phyloP scores from a whole-genome alignment of 2,797 vertebrate genomes.

The Muscicapa comitata region DNA sequence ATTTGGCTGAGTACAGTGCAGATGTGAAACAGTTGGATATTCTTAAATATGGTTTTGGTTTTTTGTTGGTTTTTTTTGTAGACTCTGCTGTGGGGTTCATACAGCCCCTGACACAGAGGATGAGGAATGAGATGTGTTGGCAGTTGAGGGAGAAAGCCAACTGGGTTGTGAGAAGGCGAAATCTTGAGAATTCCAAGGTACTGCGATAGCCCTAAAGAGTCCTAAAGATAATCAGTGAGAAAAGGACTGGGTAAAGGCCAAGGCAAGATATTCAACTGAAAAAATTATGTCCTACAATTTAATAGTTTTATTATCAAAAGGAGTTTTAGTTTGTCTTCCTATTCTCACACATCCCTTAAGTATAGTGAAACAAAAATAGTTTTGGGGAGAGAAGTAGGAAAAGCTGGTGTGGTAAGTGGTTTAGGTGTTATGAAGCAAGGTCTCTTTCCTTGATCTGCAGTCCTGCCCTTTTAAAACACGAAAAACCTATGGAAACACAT shows the following conservation, averaged over 20 bases:
- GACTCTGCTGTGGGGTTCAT: neutral
- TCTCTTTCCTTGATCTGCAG: neutral
- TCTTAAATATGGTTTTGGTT: slow-evolving; percentile 15
- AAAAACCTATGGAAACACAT: neutral
- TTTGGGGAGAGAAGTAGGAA: neutral
- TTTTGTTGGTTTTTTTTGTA: neutral
- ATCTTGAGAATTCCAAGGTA: neutral
- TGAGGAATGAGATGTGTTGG: slow-evolving; percentile 13
- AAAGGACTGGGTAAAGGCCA: neutral
- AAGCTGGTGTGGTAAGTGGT: neutral
- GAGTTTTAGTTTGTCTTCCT: neutral
- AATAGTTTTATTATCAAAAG: neutral
- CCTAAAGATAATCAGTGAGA: neutral
- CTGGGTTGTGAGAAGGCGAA: neutral
- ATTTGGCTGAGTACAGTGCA: slow-evolving; percentile 12
- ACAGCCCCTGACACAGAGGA: neutral
- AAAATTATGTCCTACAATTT: neutral
- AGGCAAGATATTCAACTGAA: neutral
- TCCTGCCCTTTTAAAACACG: neutral
- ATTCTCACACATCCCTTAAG: neutral
- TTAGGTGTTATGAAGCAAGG: neutral
- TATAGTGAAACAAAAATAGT: neutral
- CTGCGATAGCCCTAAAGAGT: neutral
- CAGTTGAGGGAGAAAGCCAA: neutral
- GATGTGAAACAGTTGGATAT: slow-evolving; percentile 55